A percentile compares a stretch with the other conserved stretches of the same genome.
Evolutionary conservation across 1,140 invertebrate species (phyloP).

Genomic region (Lordiphosa mommai): DNA sequence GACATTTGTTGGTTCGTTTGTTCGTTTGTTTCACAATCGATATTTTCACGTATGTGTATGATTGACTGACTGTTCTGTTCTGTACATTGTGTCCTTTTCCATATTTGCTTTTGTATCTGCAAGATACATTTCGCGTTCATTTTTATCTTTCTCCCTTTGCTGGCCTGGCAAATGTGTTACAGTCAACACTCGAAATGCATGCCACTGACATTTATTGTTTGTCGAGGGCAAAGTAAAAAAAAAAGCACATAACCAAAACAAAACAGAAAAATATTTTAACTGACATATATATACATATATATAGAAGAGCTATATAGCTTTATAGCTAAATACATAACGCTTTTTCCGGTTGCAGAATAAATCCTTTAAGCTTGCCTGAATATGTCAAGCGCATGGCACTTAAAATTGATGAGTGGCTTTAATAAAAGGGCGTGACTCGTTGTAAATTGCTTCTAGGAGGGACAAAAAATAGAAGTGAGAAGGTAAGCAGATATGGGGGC

Average conservation of each 20-base stretch:
- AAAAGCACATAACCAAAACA: background rate
- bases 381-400: conserved; percentile 19
- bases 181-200: conserved; percentile 13
- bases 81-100: background rate
- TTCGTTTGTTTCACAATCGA: too few relatives aligned
- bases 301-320: conserved; percentile 3
- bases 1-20: too few relatives aligned
- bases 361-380: conserved; percentile 21
- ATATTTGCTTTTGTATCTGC: conserved; percentile 5
- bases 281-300: background rate
- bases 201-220: conserved; percentile 20
- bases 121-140: conserved; percentile 4
- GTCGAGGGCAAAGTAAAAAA: background rate
- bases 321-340: conserved; percentile 5
- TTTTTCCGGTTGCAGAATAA: conserved; percentile 6
- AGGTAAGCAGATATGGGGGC: background rate
- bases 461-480: background rate
- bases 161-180: background rate
- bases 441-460: conserved; percentile 15
- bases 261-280: background rate
- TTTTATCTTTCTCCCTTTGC: background rate
- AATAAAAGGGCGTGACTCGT: conserved; percentile 22
- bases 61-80: too few relatives aligned
- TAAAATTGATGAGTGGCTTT: conserved; percentile 23
- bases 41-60: too few relatives aligned